Evolutionary conservation across 2,797 vertebrate species (phyloP).

Genomic region (Halcyon smyrnensis): DNA sequence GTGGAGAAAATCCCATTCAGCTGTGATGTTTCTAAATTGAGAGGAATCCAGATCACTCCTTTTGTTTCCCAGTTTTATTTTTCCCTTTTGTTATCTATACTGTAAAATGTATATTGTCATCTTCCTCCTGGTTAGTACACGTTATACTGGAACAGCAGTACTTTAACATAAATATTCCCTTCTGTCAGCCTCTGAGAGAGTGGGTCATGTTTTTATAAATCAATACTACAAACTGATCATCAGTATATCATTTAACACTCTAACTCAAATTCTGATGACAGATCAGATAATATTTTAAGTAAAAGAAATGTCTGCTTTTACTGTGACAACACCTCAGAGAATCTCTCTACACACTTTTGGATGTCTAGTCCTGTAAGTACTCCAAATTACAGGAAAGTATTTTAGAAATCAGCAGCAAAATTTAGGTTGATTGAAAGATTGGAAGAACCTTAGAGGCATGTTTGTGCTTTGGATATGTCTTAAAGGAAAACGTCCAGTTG

Average conservation of each 20-base stretch:
- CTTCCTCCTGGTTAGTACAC: background rate
- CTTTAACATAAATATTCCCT: background rate
- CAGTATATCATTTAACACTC: background rate
- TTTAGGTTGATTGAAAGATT: background rate
- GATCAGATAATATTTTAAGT: background rate
- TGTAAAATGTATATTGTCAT: background rate
- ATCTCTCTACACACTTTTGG: background rate
- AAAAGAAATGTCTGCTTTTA: background rate
- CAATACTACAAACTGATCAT: background rate
- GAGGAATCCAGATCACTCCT: background rate
- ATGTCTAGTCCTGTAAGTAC: background rate
- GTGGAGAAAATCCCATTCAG: background rate
- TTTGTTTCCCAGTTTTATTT: background rate
- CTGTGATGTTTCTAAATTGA: background rate
- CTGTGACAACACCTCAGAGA: background rate
- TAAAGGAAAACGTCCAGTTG: background rate
- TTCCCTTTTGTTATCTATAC: background rate
- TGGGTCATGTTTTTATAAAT: background rate
- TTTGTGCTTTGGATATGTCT: background rate
- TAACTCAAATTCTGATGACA: background rate
- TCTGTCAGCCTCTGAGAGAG: background rate
- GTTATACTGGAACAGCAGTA: background rate
- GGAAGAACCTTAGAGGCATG: background rate
- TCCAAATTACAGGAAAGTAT: background rate
- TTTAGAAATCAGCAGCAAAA: background rate